Conservation (phyloP, 2,888 invertebrate species). For the Tenthredo notha region DNA sequence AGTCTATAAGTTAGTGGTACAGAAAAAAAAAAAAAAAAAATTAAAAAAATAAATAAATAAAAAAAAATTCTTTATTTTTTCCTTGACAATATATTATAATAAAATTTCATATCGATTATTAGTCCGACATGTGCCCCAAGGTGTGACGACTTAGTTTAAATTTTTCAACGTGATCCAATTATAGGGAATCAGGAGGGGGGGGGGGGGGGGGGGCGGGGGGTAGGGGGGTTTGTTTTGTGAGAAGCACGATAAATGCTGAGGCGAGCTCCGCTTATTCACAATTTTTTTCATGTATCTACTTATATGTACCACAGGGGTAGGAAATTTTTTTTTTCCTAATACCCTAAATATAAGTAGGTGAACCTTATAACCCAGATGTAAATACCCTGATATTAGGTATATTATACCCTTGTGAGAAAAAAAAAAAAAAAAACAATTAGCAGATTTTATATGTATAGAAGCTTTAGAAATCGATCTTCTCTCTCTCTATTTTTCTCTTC, state of each 20-base stretch:
- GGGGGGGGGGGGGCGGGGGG: too few relatives aligned
- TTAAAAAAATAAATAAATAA: not conserved
- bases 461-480: constrained; percentile 40
- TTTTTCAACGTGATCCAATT: constrained; percentile 32
- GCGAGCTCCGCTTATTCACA: not conserved
- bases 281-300: too few relatives aligned
- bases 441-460: constrained; percentile 4
- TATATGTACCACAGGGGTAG: not conserved
- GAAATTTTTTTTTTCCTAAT: not conserved
- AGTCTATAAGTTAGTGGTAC: too few relatives aligned
- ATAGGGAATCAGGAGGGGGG: constrained; percentile 10
- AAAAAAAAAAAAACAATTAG: constrained; percentile 9
- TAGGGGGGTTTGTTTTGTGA: constrained; percentile 18
- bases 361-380: not conserved
- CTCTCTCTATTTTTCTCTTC: constrained; percentile 42
- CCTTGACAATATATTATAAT: not conserved
- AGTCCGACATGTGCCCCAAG: not conserved
- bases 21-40: too few relatives aligned
- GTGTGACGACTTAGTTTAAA: constrained; percentile 15
- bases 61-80: not conserved
- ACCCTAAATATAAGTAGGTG: not conserved
- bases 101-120: not conserved
- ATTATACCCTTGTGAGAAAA: not conserved
- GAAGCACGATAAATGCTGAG: constrained; percentile 34
- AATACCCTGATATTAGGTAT: not conserved